Evolutionary conservation across 2,888 invertebrate genomes (phyloP).

Genomic region (Xestia xanthographa): DNA sequence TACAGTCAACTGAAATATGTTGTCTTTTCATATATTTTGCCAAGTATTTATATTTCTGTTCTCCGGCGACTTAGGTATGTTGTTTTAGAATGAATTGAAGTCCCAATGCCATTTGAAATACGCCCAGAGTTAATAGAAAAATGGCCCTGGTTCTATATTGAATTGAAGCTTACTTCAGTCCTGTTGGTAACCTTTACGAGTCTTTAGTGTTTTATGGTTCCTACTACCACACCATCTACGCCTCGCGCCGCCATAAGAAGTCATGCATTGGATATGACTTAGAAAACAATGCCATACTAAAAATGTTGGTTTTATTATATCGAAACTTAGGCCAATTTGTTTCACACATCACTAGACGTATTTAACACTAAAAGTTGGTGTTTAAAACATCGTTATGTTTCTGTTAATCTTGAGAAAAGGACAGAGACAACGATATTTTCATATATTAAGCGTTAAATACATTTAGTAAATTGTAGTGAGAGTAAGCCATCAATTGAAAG

Average conservation of each 20-base stretch:
- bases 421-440: neutral
- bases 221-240: slow-evolving; percentile 19
- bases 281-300: neutral
- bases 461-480: neutral
- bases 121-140: neutral
- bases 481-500: neutral
- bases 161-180: neutral
- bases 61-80: neutral
- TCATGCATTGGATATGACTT: slow-evolving; percentile 17
- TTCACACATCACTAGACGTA: neutral
- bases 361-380: neutral
- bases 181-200: neutral
- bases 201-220: neutral
- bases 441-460: neutral
- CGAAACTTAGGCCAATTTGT: neutral
- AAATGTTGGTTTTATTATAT: neutral
- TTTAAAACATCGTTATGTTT: neutral
- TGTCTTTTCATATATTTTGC: neutral
- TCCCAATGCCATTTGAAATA: neutral
- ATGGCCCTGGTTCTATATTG: neutral
- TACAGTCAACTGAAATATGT: neutral
- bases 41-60: neutral
- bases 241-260: slow-evolving; percentile 51
- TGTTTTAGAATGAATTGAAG: neutral
- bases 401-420: neutral